Percentiles rank a stretch among this genome's conserved stretches.
Conservation (phyloP, 2,888 invertebrate species). For the Xestia ashworthii region DNA sequence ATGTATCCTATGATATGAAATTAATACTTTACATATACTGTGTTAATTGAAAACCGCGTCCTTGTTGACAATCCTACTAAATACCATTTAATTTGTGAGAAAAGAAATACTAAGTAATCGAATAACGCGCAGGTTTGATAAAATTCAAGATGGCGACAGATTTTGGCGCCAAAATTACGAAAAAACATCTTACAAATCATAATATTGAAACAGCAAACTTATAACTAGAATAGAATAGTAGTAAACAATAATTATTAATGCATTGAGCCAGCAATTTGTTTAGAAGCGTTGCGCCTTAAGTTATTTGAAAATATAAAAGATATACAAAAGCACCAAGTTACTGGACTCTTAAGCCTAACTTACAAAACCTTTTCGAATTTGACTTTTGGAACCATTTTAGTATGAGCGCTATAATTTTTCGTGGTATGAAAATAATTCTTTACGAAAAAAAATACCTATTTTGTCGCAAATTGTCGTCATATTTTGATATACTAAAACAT, state of each 20-base stretch:
- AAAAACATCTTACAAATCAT: slow-evolving; percentile 56
- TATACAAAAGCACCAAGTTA: slow-evolving; percentile 80
- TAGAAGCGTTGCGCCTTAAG: slow-evolving; percentile 77
- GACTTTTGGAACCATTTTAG: slow-evolving; percentile 44
- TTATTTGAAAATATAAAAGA: slow-evolving; percentile 71
- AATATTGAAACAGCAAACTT: slow-evolving; percentile 70
- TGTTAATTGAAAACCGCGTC: slow-evolving; percentile 60
- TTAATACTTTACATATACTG: slow-evolving; percentile 56
- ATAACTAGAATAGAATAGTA: slow-evolving; percentile 66
- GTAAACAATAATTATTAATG: slow-evolving; percentile 74
- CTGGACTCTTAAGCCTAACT: slow-evolving; percentile 76
- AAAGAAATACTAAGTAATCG: slow-evolving; percentile 43
- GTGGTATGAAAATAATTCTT: slow-evolving; percentile 37
- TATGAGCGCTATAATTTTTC: slow-evolving; percentile 20
- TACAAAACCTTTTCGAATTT: slow-evolving; percentile 49
- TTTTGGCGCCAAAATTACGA: slow-evolving; percentile 54
- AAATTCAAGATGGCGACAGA: slow-evolving; percentile 62
- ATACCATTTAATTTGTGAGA: slow-evolving; percentile 53
- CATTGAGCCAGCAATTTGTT: slow-evolving; percentile 84
- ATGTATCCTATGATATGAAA: slow-evolving; percentile 64
- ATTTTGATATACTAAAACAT: not conserved
- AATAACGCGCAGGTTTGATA: slow-evolving; percentile 47
- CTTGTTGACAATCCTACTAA: slow-evolving; percentile 48
- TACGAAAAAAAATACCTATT: not conserved
- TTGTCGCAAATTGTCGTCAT: not conserved